Evolutionary conservation across 2,113 vertebrate species (phyloP).

Genomic region (Opisthocomus hoazin): DNA sequence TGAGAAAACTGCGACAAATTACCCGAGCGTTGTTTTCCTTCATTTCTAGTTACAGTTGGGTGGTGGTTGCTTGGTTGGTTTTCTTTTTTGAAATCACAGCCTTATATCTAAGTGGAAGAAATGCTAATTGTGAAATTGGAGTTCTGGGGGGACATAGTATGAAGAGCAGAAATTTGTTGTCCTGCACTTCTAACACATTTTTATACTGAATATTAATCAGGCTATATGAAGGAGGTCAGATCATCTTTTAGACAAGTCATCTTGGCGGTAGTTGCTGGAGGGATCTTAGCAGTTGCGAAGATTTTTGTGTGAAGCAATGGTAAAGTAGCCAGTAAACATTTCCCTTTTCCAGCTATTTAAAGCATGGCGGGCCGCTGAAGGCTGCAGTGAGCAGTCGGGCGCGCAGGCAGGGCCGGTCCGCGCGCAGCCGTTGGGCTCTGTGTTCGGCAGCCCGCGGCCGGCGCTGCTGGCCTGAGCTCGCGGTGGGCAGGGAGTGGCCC

Average conservation of each 20-base stretch:
- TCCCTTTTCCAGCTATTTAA: neutral
- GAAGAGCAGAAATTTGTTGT: neutral
- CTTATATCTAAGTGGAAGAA: neutral
- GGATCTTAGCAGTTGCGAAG: neutral
- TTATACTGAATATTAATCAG: neutral
- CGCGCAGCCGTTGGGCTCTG: too few relatives aligned
- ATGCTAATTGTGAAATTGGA: neutral
- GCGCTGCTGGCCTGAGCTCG: neutral
- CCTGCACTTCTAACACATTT: neutral
- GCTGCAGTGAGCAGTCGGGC: too few relatives aligned
- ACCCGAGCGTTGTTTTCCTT: neutral
- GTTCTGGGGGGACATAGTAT: neutral
- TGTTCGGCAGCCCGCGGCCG: neutral
- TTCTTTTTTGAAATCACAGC: neutral
- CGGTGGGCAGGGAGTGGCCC: neutral
- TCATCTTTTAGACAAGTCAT: neutral
- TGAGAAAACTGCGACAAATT: neutral
- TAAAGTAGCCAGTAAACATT: neutral
- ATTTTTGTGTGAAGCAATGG: neutral
- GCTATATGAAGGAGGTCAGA: neutral
- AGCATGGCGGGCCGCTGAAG: too few relatives aligned
- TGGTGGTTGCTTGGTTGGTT: neutral
- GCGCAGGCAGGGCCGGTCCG: too few relatives aligned
- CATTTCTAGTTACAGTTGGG: neutral
- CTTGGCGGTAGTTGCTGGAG: neutral